Percentiles rank a stretch among this genome's conserved stretches.
These are phyloP conservation scores for Otus sunia DNA, from an alignment of 2,113 vertebrate species.

Conservation along the genomic window DNA sequence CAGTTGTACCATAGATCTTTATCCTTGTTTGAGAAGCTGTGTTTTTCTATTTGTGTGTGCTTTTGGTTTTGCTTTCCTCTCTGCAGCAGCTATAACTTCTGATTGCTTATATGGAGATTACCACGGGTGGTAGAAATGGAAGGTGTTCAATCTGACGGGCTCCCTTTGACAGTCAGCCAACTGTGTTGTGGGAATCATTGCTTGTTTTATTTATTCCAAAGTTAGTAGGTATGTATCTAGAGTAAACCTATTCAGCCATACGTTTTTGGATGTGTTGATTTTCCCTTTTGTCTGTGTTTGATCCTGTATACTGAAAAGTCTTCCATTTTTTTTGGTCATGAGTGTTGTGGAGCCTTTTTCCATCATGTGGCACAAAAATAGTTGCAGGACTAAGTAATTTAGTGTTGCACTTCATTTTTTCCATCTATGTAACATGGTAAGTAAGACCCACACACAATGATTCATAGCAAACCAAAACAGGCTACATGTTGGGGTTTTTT, in stretches of 20 bases:
- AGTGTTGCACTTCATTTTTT: not conserved
- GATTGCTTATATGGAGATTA: accelerated
- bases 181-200: not conserved
- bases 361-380: not conserved
- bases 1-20: not conserved
- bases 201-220: not conserved
- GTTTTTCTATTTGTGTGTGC: not conserved
- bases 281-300: not conserved
- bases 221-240: not conserved
- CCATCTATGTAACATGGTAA: not conserved
- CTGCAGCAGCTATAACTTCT: not conserved
- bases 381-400: not conserved
- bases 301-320: not conserved
- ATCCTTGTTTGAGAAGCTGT: not conserved
- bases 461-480: not conserved
- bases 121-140: not conserved
- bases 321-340: not conserved
- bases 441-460: not conserved
- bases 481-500: accelerated
- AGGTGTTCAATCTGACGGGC: not conserved
- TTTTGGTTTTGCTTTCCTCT: not conserved
- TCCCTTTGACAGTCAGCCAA: not conserved
- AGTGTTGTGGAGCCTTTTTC: not conserved
- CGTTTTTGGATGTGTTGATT: not conserved
- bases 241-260: not conserved